Conservation (phyloP, 2,888 invertebrate genomes). For the Keiferia lycopersicella region DNA sequence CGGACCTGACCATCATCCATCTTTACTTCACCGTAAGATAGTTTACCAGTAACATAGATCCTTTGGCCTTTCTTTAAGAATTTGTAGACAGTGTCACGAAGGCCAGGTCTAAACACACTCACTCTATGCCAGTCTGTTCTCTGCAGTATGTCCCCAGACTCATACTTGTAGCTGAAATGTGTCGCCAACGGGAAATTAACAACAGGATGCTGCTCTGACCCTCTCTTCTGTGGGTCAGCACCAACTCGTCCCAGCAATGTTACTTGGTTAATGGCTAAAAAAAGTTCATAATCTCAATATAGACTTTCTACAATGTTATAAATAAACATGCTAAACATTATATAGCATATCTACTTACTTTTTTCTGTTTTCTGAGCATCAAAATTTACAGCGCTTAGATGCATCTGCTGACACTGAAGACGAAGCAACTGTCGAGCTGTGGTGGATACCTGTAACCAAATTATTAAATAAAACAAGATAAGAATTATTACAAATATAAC, state of each 20-base stretch:
- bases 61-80: slow-evolving; percentile 93
- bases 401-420: slow-evolving; percentile 38
- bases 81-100: slow-evolving; percentile 89
- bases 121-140: slow-evolving; percentile 96
- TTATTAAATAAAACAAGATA: neutral
- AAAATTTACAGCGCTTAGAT: slow-evolving; percentile 40
- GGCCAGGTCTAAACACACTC: slow-evolving; percentile 91
- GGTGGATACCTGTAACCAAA: slow-evolving; percentile 42
- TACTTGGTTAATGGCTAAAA: slow-evolving; percentile 88
- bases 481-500: neutral
- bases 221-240: slow-evolving; percentile 92
- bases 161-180: slow-evolving; percentile 91
- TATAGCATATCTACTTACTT: slow-evolving; percentile 47
- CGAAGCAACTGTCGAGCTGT: slow-evolving; percentile 39
- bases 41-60: slow-evolving; percentile 89
- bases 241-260: slow-evolving; percentile 93
- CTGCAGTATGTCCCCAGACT: slow-evolving; percentile 89
- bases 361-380: slow-evolving; percentile 66
- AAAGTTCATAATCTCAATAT: slow-evolving; percentile 39
- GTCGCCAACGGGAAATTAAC: slow-evolving; percentile 95
- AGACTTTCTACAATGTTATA: neutral
- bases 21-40: slow-evolving; percentile 92
- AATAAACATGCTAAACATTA: neutral
- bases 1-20: slow-evolving; percentile 87
- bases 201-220: slow-evolving; percentile 90